Evolutionary conservation across 2,888 invertebrate species (phyloP).

Genomic region (Nomada ruficornis): DNA sequence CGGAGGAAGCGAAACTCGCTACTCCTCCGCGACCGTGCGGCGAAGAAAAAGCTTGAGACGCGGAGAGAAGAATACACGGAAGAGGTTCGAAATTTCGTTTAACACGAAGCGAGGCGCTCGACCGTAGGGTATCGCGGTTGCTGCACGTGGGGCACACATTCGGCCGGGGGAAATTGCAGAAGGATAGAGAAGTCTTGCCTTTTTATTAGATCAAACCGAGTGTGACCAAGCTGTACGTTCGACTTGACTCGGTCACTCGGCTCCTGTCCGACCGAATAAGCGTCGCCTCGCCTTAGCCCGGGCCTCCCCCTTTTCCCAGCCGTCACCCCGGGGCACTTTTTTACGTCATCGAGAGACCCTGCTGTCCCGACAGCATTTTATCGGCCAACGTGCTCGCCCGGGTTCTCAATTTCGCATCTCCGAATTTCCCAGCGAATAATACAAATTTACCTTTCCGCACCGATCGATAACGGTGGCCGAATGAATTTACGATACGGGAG

Average conservation of each 20-base stretch:
- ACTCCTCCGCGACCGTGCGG: no score
- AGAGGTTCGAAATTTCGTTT: background rate
- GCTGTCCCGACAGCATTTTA: slow-evolving; percentile 72
- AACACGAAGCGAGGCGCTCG: background rate
- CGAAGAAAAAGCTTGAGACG: background rate
- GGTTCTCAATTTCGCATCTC: slow-evolving; percentile 69
- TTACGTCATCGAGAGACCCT: slow-evolving; percentile 66
- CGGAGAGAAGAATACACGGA: background rate
- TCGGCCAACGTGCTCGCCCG: slow-evolving; percentile 65
- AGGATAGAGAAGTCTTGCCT: slow-evolving; percentile 71
- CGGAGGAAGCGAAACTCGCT: background rate
- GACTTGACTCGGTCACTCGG: slow-evolving; percentile 81
- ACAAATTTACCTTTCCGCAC: background rate
- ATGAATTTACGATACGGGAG: background rate
- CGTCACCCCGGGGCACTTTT: slow-evolving; percentile 66
- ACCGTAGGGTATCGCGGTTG: background rate
- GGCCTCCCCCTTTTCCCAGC: slow-evolving; percentile 46
- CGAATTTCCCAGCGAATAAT: slow-evolving; percentile 7
- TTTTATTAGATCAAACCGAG: slow-evolving; percentile 80
- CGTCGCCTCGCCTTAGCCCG: slow-evolving; percentile 72
- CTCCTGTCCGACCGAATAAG: slow-evolving; percentile 81
- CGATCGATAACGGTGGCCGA: no score
- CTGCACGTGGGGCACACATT: slow-evolving; percentile 18
- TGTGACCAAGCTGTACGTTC: slow-evolving; percentile 81
- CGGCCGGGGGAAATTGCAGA: slow-evolving; percentile 58